phyloP scores from a whole-genome alignment of 1,140 invertebrate species.

The Nilaparvata lugens region DNA sequence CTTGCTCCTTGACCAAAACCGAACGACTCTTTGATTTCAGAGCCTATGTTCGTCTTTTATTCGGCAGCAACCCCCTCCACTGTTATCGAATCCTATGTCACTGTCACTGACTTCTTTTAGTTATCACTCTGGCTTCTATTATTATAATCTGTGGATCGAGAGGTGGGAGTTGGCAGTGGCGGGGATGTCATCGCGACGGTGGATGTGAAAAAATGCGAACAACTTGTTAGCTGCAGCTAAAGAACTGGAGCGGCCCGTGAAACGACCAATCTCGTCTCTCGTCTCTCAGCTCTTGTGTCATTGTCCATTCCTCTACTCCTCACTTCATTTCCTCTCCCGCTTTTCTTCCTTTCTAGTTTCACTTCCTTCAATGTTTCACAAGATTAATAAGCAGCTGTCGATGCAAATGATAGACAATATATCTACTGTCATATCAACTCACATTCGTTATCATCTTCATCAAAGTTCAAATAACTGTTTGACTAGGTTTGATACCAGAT shows the following conservation, averaged over 20 bases:
- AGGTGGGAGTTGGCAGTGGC: neutral
- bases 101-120: neutral
- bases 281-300: neutral
- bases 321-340: neutral
- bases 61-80: neutral
- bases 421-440: too few species aligned
- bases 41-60: neutral
- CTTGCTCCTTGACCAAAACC: neutral
- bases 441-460: too few species aligned
- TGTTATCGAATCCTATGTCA: neutral
- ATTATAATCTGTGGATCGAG: too few species aligned
- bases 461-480: too few species aligned
- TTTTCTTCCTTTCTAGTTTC: too few species aligned
- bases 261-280: neutral
- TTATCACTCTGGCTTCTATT: too few species aligned
- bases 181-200: neutral
- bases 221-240: neutral
- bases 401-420: too few species aligned
- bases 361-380: too few species aligned
- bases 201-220: conserved; percentile 5
- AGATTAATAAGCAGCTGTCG: too few species aligned
- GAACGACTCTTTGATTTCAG: neutral
- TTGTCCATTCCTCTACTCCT: neutral
- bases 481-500: too few species aligned
- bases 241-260: conserved; percentile 1